These are phyloP conservation scores for Varanus salvator DNA, from an alignment of 2,113 vertebrate species.

Conservation along the genomic window DNA sequence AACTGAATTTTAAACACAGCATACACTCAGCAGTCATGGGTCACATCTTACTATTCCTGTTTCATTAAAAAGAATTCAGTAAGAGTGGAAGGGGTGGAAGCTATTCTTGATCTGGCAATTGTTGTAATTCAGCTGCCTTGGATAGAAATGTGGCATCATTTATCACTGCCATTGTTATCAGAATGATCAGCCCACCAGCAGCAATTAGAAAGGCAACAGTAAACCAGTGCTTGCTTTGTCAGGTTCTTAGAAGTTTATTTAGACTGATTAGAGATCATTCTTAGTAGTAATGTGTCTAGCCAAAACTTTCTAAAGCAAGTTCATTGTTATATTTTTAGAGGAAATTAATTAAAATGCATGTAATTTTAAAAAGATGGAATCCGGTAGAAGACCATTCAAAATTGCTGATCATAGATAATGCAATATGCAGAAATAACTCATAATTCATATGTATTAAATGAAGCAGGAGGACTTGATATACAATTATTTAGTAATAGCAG, in stretches of 20 bases:
- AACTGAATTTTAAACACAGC: no score
- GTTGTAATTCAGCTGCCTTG: conserved; percentile 9
- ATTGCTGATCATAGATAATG: conserved; percentile 34
- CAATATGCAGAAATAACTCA: conserved; percentile 36
- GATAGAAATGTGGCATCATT: conserved; percentile 36
- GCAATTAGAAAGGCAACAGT: conserved; percentile 41
- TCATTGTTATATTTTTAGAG: conserved; percentile 34
- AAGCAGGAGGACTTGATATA: neutral
- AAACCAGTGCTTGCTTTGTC: conserved; percentile 29
- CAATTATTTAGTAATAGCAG: conserved; percentile 24
- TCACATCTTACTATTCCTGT: neutral
- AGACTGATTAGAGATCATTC: conserved; percentile 30
- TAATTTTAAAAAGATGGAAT: conserved; percentile 27
- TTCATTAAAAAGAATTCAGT: neutral
- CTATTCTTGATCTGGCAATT: neutral
- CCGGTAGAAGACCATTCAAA: conserved; percentile 32
- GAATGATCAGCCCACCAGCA: conserved; percentile 18
- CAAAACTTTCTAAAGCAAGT: conserved; percentile 6
- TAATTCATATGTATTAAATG: neutral
- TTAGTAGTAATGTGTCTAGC: conserved; percentile 30
- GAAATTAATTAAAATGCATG: conserved; percentile 41
- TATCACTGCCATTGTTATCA: conserved; percentile 28
- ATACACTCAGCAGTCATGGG: neutral
- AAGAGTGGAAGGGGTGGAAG: neutral
- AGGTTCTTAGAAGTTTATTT: conserved; percentile 25